Base-by-base conservation (phyloP, 2,113 vertebrate species). In the Trinectes maculatus region DNA sequence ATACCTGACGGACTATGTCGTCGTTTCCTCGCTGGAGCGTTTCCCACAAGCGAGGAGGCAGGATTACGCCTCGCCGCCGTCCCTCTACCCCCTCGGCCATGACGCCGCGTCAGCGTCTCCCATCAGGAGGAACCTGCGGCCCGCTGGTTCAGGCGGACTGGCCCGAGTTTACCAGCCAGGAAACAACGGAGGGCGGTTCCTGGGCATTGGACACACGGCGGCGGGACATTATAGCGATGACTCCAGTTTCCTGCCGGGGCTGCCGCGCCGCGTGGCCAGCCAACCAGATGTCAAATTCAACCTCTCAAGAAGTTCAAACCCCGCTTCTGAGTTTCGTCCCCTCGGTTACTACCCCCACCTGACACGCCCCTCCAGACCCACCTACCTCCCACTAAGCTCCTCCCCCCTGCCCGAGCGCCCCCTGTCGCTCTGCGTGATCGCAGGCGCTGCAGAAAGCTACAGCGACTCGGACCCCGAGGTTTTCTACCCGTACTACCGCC, bases 381-480 rank as follows among this genome's bases (percentile, higher is more conserved):
- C 77, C 84, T 90, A 61, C 1, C 89, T 88, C 68, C 94, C 92
- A 13, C 85, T 81, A 60, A 91, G 77, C 90, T 91, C 79, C 77
- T 86, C 60, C 70, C 91, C 71, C 28, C 75, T 90, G 16, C 89
- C 90, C 0, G 84, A 91, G 11, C 83, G 84, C 1, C 84, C 72
- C 0, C 70, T 84, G 22, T 92, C 71, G 0, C 87, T 92, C 1
- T 89, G 74, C 40, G 59, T 87, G 2, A 60, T 91, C 0, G 92
- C 93, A 33, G 87, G 84, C 24, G 15, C 52, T 13, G 1, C 19
- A 0, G 80, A 77, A 6, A 83, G 77, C 86, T 96, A 94, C 82
- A 94, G 97, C 46, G 96, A 95, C 78, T 98, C 95, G 0, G 96
- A 98, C 79, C 96, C 95, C 0, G 95, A 98, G 82, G 90, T 95